Evolutionary conservation across 2,888 invertebrate genomes (phyloP), one percentile per base, ranked within the genome.

Genomic region (Allygus modestus): DNA sequence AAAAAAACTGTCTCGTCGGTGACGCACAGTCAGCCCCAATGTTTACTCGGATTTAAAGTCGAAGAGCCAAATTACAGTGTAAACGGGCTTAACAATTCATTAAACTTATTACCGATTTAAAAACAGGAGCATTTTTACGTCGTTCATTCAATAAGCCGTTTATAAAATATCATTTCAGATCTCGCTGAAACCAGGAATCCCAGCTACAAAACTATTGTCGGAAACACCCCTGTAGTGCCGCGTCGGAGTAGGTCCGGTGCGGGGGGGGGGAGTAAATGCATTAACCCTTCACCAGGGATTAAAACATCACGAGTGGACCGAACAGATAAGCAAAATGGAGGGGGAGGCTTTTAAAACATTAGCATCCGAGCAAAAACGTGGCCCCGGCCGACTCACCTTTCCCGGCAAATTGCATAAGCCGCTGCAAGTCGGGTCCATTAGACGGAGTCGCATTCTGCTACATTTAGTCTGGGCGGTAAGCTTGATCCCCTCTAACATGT

Each of bases 271-370:
- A 31, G 83, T 71, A 71, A 83, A 73, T 83, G 73, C 83, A 83
- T 83, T 83, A 83, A 82, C 73, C 83, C 73, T 43, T 71, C 51
- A 51, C 46, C 46, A 28, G 71, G 83, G 83, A 83, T 83, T 83
- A 73, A 71, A 73, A 46, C 83, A 73, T 83, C 83, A 51, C 73
- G 71, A 54, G 79, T 84, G 84, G 73, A 84, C 69, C 81, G 37
- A 23, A 12, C 54, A 84, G 84, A 84, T 84, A 84, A 84, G 84
- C 46, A 69, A 71, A 73, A 46, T 69, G 61, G 51, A 65, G 65
- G 43, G 28, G 41, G 75, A 58, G 81, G 79, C 81, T 84, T 84
- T 84, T 81, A 84, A 84, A 84, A 84, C 84, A 84, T 84, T 81
- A 84, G 81, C 84, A 84, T 43, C 69, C 12, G 81, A 82, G 69